These are phyloP conservation scores for Thermophis baileyi DNA, from an alignment of 2,113 vertebrate species.

Conservation along the genomic window DNA sequence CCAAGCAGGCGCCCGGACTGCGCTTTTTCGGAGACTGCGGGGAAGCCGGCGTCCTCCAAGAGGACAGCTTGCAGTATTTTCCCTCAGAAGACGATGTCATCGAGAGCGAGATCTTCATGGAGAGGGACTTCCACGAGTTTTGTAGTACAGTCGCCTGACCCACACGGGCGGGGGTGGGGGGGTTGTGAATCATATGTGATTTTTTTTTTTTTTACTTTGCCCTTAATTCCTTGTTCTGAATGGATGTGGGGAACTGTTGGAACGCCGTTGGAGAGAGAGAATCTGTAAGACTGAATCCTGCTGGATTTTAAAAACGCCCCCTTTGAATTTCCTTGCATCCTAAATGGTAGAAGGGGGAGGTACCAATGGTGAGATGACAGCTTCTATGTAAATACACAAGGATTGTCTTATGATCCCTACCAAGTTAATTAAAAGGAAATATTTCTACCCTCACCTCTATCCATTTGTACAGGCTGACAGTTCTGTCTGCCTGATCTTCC, in stretches of 20 bases:
- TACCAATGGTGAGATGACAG: neutral
- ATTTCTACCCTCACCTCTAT: neutral
- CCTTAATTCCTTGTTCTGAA: neutral
- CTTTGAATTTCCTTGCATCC: neutral
- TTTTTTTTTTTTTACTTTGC: neutral
- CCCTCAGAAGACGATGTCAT: constrained; percentile 83
- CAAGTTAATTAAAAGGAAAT: neutral
- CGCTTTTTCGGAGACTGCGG: constrained; percentile 33
- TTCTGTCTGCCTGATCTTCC: neutral
- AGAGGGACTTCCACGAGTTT: constrained; percentile 83
- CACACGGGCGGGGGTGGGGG: rapidly evolving
- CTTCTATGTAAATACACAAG: neutral
- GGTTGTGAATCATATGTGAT: too few species aligned
- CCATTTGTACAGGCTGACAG: neutral
- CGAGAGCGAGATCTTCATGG: constrained; percentile 85
- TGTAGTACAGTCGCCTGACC: constrained; percentile 72
- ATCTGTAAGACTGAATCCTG: neutral
- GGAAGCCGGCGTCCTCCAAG: constrained; percentile 50
- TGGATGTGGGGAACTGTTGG: neutral
- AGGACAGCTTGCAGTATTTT: constrained; percentile 84
- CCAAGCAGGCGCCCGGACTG: constrained; percentile 1
- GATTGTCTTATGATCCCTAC: neutral
- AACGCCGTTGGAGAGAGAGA: neutral
- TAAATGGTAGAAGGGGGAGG: neutral
- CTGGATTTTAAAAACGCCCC: neutral